A percentile compares a stretch with the other conserved stretches of the same genome.
phyloP scores from a whole-genome alignment of 1,140 invertebrate species.

The Neodiprion virginianus region DNA sequence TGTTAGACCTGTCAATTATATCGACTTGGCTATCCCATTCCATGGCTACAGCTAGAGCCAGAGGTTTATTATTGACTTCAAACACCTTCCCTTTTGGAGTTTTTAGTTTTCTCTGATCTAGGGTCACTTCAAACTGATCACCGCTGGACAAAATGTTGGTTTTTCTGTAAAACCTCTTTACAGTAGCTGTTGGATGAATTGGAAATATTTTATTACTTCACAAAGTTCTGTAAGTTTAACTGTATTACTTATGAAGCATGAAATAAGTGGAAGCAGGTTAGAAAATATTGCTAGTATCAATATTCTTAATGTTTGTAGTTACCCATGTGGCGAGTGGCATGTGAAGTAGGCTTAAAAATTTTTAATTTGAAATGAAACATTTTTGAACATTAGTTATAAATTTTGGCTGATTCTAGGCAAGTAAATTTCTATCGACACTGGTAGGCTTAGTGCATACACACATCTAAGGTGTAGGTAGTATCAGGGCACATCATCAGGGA shows the following conservation, averaged over 20 bases:
- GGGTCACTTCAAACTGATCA: constrained; percentile 74
- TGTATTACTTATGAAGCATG: no score
- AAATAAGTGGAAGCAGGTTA: no score
- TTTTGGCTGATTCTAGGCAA: no score
- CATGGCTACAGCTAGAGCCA: constrained; percentile 88
- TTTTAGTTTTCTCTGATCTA: constrained; percentile 87
- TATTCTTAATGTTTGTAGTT: neutral
- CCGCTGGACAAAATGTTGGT: constrained; percentile 70
- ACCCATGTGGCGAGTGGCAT: neutral
- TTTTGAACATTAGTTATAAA: neutral
- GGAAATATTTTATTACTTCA: constrained; percentile 6
- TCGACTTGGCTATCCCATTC: constrained; percentile 92
- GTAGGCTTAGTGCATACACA: no score
- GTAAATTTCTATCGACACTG: no score
- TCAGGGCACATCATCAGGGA: no score
- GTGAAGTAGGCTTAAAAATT: neutral
- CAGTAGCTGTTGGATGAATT: constrained; percentile 48
- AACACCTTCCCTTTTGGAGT: constrained; percentile 84
- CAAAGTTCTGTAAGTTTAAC: no score
- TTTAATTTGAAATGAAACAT: neutral
- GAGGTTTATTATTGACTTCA: constrained; percentile 80
- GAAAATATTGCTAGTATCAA: no score
- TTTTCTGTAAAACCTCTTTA: constrained; percentile 76
- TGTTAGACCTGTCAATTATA: constrained; percentile 76
- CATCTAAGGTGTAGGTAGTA: no score